Percentiles rank a stretch among this genome's conserved stretches.
phyloP scores from a whole-genome alignment of 2,797 vertebrate genomes.

The Notolabrus celidotus region DNA sequence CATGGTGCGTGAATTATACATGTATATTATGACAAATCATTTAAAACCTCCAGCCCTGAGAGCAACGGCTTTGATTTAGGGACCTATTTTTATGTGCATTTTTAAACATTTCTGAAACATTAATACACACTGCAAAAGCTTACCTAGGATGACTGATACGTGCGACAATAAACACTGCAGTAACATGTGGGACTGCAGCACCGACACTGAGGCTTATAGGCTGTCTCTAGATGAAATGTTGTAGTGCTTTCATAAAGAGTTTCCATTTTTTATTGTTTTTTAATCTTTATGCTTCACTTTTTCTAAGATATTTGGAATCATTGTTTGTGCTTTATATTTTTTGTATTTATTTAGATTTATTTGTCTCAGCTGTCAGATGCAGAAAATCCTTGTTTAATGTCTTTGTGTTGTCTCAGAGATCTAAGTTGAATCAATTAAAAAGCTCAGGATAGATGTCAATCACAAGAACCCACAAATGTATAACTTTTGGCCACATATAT shows the following conservation, averaged over 20 bases:
- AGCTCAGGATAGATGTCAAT: conserved; percentile 84
- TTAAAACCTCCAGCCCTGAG: conserved; percentile 76
- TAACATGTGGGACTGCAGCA: conserved; percentile 48
- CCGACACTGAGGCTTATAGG: conserved; percentile 59
- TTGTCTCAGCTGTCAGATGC: conserved; percentile 48
- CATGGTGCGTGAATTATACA: conserved; percentile 87
- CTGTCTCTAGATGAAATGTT: conserved; percentile 59
- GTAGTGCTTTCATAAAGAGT: conserved; percentile 36
- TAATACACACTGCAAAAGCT: conserved; percentile 71
- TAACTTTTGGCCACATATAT: conserved; percentile 54
- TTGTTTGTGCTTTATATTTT: conserved; percentile 50
- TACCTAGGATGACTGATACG: conserved; percentile 59
- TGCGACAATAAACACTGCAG: conserved; percentile 51
- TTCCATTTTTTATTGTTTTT: conserved; percentile 25
- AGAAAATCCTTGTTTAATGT: conserved; percentile 56
- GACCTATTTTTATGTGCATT: conserved; percentile 83
- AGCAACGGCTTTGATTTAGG: conserved; percentile 79
- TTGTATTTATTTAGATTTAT: conserved; percentile 55
- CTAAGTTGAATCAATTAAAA: conserved; percentile 73
- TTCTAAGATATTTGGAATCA: conserved; percentile 56
- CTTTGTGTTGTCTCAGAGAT: conserved; percentile 58
- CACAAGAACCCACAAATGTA: conserved; percentile 53
- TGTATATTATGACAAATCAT: conserved; percentile 83
- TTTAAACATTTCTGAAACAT: conserved; percentile 79
- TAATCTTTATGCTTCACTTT: conserved; percentile 53